A percentile compares a stretch with the other conserved stretches of the same genome.
Conservation (phyloP, 2,113 vertebrate genomes). For the Oryctolagus cuniculus region DNA sequence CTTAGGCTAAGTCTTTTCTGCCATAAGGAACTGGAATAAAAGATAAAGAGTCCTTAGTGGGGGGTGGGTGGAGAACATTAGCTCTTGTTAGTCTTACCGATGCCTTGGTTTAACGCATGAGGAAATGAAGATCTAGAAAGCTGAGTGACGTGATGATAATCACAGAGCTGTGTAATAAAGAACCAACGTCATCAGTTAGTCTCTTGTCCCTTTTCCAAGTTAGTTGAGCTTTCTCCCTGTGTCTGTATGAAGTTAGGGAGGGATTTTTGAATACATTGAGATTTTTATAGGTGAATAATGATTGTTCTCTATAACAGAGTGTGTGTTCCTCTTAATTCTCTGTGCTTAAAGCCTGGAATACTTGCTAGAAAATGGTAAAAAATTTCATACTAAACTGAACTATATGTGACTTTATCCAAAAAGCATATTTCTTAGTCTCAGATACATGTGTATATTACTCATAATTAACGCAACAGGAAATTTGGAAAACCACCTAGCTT, state of each 20-base stretch:
- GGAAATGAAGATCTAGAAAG: not conserved
- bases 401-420: not conserved
- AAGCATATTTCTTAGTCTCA: not conserved
- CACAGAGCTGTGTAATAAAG: not conserved
- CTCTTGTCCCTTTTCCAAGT: not conserved
- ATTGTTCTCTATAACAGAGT: not conserved
- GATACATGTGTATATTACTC: not conserved
- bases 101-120: not conserved
- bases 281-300: not conserved
- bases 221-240: not conserved
- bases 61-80: not conserved
- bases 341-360: not conserved
- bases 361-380: not conserved
- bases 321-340: not conserved
- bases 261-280: not conserved
- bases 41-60: not conserved
- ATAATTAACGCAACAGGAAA: not conserved
- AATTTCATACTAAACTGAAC: not conserved
- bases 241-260: not conserved
- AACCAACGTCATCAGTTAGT: not conserved
- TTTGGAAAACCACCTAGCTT: not conserved
- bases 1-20: slow-evolving; percentile 45
- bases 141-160: not conserved
- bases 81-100: not conserved
- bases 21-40: not conserved